phyloP scores from a whole-genome alignment of 2,113 vertebrate genomes.

The Microtus pennsylvanicus region DNA sequence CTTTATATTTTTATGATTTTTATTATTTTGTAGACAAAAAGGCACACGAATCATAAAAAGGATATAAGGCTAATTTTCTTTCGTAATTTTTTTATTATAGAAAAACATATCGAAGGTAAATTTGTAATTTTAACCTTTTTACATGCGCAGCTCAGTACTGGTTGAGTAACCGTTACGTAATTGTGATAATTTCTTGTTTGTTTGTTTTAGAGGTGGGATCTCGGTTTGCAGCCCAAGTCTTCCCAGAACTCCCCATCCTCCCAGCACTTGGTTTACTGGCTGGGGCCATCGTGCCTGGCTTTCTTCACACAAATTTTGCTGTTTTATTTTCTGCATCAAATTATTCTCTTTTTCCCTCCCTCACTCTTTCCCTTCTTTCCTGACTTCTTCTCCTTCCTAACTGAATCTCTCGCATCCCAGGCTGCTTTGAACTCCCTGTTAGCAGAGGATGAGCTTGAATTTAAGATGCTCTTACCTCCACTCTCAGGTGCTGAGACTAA shows the following conservation, averaged over 20 bases:
- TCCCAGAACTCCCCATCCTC: background rate
- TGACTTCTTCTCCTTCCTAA: background rate
- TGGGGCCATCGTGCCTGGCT: background rate
- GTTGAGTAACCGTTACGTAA: background rate
- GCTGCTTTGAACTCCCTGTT: background rate
- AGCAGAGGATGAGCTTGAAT: background rate
- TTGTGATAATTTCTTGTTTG: background rate
- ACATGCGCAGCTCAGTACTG: background rate
- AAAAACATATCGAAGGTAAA: background rate
- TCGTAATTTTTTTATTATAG: constrained; percentile 6
- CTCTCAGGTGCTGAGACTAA: background rate
- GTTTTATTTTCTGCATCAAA: constrained; percentile 13
- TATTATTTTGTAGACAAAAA: background rate
- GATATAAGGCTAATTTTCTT: background rate
- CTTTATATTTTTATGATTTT: background rate
- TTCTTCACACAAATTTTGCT: background rate
- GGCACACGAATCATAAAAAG: background rate
- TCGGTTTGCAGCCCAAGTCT: background rate
- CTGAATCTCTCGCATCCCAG: background rate
- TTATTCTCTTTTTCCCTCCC: background rate
- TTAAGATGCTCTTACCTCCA: background rate
- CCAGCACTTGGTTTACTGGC: background rate
- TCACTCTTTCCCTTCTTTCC: background rate
- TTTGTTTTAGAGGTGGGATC: background rate
- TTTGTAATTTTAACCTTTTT: background rate